Evolutionary conservation across 1,140 invertebrate genomes (phyloP).

Genomic region (Bombus waltoni): DNA sequence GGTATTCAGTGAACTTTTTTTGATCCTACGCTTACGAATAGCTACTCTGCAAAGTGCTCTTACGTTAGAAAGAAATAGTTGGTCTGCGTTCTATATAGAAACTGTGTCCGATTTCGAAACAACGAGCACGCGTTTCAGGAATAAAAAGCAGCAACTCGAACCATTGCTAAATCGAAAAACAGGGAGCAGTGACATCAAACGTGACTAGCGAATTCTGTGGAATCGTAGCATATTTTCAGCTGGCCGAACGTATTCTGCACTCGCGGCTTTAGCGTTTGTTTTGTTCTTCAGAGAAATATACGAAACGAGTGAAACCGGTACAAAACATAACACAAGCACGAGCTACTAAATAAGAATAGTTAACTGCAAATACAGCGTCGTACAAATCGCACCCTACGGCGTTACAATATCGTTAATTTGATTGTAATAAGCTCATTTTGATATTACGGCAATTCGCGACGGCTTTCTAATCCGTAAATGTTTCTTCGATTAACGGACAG

Average conservation of each 20-base stretch:
- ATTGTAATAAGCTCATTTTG: slow-evolving; percentile 29
- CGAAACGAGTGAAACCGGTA: slow-evolving; percentile 37
- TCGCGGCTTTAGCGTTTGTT: neutral
- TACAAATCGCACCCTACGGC: slow-evolving; percentile 12
- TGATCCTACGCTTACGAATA: neutral
- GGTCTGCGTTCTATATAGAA: neutral
- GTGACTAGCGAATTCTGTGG: slow-evolving; percentile 21
- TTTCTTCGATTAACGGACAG: neutral
- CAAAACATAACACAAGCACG: slow-evolving; percentile 17
- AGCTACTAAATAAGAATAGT: slow-evolving; percentile 9
- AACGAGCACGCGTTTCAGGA: slow-evolving; percentile 35
- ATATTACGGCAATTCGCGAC: slow-evolving; percentile 4
- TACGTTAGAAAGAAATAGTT: slow-evolving; percentile 46
- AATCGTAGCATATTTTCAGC: neutral
- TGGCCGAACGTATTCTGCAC: neutral
- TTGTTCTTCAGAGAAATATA: slow-evolving; percentile 11
- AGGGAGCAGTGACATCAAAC: slow-evolving; percentile 29
- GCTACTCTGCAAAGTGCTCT: neutral
- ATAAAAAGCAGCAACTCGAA: slow-evolving; percentile 26
- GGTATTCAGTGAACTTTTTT: slow-evolving; percentile 33
- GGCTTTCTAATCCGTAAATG: neutral
- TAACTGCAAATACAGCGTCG: slow-evolving; percentile 8
- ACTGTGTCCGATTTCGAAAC: slow-evolving; percentile 50
- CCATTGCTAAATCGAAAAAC: slow-evolving; percentile 42
- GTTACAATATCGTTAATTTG: slow-evolving; percentile 39